Conservation (phyloP, 2,797 vertebrate genomes). For the Urophycis tenuis region DNA sequence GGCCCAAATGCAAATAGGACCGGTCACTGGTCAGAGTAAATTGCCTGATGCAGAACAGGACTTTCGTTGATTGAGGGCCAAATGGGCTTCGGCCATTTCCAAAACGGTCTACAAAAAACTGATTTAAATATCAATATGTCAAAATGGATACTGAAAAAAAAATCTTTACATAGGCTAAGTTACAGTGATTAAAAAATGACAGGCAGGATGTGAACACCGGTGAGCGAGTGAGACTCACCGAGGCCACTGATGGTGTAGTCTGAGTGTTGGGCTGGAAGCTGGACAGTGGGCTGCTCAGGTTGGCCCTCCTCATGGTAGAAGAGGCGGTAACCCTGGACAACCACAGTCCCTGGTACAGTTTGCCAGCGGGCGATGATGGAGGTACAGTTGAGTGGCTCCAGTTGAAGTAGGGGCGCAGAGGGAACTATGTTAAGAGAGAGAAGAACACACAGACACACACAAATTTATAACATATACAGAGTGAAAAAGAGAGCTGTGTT, state of each 20-base stretch:
- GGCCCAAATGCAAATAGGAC: constrained; percentile 53
- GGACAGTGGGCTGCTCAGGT: constrained; percentile 77
- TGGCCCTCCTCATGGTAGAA: constrained; percentile 89
- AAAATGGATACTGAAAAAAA: background rate
- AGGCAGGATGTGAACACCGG: background rate
- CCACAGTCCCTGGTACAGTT: constrained; percentile 67
- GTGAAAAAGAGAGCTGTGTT: background rate
- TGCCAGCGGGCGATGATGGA: constrained; percentile 86
- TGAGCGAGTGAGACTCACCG: constrained; percentile 70
- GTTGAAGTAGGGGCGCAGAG: constrained; percentile 81
- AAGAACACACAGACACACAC: constrained; percentile 5
- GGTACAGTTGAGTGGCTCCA: constrained; percentile 94
- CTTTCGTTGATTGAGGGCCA: constrained; percentile 17
- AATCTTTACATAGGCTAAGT: background rate
- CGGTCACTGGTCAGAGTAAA: constrained; percentile 49
- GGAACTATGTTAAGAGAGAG: constrained; percentile 71
- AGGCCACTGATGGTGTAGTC: constrained; percentile 80
- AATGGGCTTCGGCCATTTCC: constrained; percentile 2
- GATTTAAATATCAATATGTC: background rate
- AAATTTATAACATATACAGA: background rate
- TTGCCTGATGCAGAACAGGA: constrained; percentile 21
- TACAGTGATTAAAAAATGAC: background rate
- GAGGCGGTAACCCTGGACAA: constrained; percentile 82
- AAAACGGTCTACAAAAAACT: constrained; percentile 18
- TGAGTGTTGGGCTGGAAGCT: constrained; percentile 69